phyloP scores from a whole-genome alignment of 2,113 vertebrate genomes.

The Sylvia atricapilla region DNA sequence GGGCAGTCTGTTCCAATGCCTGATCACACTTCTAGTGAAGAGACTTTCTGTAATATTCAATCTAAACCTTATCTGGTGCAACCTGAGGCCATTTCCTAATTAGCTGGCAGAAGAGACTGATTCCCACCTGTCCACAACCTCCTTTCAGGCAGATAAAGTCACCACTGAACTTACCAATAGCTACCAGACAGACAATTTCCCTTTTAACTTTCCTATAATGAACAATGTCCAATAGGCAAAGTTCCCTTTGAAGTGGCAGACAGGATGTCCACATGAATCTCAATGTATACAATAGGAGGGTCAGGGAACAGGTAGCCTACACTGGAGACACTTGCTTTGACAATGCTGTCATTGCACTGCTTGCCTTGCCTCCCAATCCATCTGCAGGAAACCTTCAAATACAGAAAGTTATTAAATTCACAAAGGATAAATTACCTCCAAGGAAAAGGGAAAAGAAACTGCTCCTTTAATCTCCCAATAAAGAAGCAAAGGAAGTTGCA shows the following conservation, averaged over 20 bases:
- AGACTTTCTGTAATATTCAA: neutral
- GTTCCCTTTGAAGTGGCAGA: neutral
- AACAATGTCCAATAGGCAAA: neutral
- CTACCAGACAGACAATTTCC: neutral
- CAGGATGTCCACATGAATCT: neutral
- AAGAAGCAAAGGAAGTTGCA: slow-evolving; percentile 48
- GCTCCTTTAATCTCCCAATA: slow-evolving; percentile 39
- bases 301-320: neutral
- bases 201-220: neutral
- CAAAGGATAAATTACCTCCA: slow-evolving; percentile 32
- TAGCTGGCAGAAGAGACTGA: neutral
- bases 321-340: neutral
- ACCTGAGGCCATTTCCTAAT: neutral
- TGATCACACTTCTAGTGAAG: neutral
- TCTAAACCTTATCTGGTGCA: neutral
- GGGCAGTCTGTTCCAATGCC: neutral
- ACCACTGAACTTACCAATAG: neutral
- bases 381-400: slow-evolving; percentile 6
- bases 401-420: neutral
- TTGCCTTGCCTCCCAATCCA: neutral
- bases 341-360: neutral
- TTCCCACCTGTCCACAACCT: neutral
- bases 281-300: neutral
- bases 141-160: neutral
- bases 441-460: neutral